Percentiles rank a stretch among this genome's conserved stretches.
Evolutionary conservation across 1,140 invertebrate species (phyloP).

Genomic region (Zaprionus capensis): DNA sequence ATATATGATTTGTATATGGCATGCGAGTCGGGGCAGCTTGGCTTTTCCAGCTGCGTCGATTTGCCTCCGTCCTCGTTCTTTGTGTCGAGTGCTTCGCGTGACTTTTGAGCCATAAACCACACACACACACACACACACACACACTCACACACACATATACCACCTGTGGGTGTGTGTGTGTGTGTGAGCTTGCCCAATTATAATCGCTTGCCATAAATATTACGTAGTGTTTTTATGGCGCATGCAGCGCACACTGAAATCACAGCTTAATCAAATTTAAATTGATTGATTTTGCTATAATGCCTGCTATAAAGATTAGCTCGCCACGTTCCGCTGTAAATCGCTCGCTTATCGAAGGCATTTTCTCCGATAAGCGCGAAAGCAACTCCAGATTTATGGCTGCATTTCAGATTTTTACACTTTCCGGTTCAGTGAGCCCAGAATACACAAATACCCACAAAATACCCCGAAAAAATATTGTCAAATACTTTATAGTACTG

Average conservation of each 20-base stretch:
- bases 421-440: neutral
- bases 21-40: conserved; percentile 21
- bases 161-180: conserved; percentile 6
- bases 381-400: conserved; percentile 5
- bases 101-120: conserved; percentile 45
- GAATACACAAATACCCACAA: neutral
- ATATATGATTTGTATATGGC: conserved; percentile 11
- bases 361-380: conserved; percentile 20
- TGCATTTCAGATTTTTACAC: neutral
- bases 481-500: no score
- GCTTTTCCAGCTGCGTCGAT: conserved; percentile 31
- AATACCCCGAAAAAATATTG: neutral
- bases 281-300: conserved; percentile 69
- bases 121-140: conserved; percentile 1
- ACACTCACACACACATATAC: neutral
- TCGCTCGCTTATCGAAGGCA: conserved; percentile 44
- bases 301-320: conserved; percentile 62
- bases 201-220: conserved; percentile 37
- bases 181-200: conserved; percentile 7
- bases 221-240: conserved; percentile 5
- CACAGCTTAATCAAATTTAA: conserved; percentile 80
- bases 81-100: conserved; percentile 46
- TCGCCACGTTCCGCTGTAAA: conserved; percentile 35
- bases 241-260: conserved; percentile 6
- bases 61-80: conserved; percentile 35